Evolutionary conservation across 1,140 invertebrate species (phyloP).

Genomic region (Lysiphlebus fabarum): DNA sequence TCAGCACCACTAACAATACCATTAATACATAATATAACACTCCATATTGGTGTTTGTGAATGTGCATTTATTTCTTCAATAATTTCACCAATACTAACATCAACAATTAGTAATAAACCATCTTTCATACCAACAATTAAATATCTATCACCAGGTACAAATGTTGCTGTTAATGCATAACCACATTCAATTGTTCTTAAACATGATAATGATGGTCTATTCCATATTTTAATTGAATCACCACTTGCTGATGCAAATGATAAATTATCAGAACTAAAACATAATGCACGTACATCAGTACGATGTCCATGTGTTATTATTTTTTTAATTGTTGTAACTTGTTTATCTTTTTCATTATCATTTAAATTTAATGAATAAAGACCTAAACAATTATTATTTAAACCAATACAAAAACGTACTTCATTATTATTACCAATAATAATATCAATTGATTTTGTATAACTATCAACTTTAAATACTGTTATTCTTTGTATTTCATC

Average conservation of each 20-base stretch:
- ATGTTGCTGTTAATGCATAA: conserved; percentile 72
- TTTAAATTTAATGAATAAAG: conserved; percentile 60
- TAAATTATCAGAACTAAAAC: conserved; percentile 88
- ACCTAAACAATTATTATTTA: conserved; percentile 68
- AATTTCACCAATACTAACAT: conserved; percentile 77
- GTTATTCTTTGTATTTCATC: conserved; percentile 75
- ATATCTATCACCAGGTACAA: conserved; percentile 90
- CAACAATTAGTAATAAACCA: conserved; percentile 83
- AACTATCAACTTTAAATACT: conserved; percentile 63
- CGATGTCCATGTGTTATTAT: conserved; percentile 73
- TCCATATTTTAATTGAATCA: conserved; percentile 92
- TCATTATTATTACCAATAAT: conserved; percentile 66
- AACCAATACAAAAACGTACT: conserved; percentile 62
- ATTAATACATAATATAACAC: conserved; percentile 72
- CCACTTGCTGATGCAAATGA: conserved; percentile 80
- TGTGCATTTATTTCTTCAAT: conserved; percentile 79
- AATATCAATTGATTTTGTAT: conserved; percentile 69
- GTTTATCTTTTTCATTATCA: conserved; percentile 51
- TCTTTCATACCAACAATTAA: conserved; percentile 83
- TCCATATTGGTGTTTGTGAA: conserved; percentile 68
- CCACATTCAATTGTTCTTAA: conserved; percentile 73
- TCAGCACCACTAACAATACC: conserved; percentile 82
- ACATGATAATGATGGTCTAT: conserved; percentile 75
- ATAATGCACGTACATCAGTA: conserved; percentile 79
- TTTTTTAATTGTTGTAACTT: conserved; percentile 54